Evolutionary conservation across 2,888 invertebrate genomes (phyloP).

Genomic region (Polydrusus tereticollis): DNA sequence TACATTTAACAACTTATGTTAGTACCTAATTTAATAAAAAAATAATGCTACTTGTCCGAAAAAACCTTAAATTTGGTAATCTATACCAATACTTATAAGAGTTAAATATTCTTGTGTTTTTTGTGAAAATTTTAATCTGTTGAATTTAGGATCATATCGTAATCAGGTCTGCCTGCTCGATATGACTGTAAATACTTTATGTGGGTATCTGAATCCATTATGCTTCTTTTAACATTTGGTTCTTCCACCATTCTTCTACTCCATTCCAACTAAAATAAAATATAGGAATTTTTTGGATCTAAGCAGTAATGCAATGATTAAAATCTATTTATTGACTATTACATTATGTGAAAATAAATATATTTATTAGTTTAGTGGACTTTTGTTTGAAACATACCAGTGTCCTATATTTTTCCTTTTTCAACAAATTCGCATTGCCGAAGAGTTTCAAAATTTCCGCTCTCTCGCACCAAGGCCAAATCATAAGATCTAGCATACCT

Average conservation of each 20-base stretch:
- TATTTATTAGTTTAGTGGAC: too few species aligned
- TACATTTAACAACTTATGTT: not conserved
- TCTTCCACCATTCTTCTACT: constrained; percentile 78
- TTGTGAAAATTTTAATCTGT: constrained; percentile 31
- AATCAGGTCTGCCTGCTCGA: constrained; percentile 76
- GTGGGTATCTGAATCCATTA: constrained; percentile 78
- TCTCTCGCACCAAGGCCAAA: constrained; percentile 89
- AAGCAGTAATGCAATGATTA: too few species aligned
- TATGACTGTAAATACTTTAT: constrained; percentile 78
- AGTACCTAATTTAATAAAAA: not conserved
- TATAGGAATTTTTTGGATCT: too few species aligned
- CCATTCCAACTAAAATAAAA: constrained; percentile 74
- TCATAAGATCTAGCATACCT: constrained; percentile 85
- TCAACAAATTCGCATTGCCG: constrained; percentile 75
- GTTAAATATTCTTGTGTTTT: too few species aligned
- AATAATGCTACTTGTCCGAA: too few species aligned
- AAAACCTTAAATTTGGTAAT: too few species aligned
- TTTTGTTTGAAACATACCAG: constrained; percentile 74
- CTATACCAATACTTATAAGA: too few species aligned
- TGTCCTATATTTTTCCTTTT: constrained; percentile 74
- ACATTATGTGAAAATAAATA: too few species aligned
- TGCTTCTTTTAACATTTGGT: constrained; percentile 77
- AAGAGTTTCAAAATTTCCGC: constrained; percentile 73
- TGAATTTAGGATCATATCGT: constrained; percentile 68
- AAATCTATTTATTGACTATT: too few species aligned